Percentiles rank a stretch among this genome's conserved stretches.
phyloP scores from a whole-genome alignment of 2,113 vertebrate genomes.

The Acinonyx jubatus region DNA sequence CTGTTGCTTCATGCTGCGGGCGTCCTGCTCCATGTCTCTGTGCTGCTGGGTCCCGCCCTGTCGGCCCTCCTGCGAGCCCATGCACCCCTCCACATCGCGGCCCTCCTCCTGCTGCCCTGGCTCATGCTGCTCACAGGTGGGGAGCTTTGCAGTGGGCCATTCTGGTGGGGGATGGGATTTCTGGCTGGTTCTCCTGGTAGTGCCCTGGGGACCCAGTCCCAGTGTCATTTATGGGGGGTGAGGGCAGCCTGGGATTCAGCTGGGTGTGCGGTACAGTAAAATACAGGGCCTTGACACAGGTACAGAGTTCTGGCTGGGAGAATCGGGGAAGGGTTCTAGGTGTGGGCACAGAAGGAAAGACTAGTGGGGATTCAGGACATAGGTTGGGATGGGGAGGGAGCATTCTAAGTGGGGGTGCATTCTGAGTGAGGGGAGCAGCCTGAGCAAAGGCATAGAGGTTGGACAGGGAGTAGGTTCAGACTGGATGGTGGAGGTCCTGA shows the following conservation, averaged over 20 bases:
- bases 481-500: not conserved
- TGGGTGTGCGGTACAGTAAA: not conserved
- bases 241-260: not conserved
- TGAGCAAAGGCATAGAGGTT: not conserved
- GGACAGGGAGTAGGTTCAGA: not conserved
- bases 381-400: not conserved
- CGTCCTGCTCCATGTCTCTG: slow-evolving; percentile 89
- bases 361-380: not conserved
- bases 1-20: slow-evolving; percentile 89
- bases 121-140: slow-evolving; percentile 94
- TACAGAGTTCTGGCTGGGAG: not conserved
- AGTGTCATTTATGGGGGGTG: not conserved
- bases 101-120: slow-evolving; percentile 92
- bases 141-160: not conserved
- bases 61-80: slow-evolving; percentile 89
- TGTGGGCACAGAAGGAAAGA: not conserved
- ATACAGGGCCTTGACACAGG: not conserved
- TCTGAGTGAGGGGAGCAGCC: not conserved
- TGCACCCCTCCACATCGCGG: slow-evolving; percentile 87
- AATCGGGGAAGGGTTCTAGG: not conserved
- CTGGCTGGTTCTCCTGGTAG: not conserved
- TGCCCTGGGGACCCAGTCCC: not conserved
- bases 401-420: not conserved
- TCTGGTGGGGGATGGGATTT: not conserved
- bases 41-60: slow-evolving; percentile 92